Percentiles rank a stretch among this genome's conserved stretches.
phyloP scores from a whole-genome alignment of 2,888 invertebrate genomes.

The Plutella xylostella region DNA sequence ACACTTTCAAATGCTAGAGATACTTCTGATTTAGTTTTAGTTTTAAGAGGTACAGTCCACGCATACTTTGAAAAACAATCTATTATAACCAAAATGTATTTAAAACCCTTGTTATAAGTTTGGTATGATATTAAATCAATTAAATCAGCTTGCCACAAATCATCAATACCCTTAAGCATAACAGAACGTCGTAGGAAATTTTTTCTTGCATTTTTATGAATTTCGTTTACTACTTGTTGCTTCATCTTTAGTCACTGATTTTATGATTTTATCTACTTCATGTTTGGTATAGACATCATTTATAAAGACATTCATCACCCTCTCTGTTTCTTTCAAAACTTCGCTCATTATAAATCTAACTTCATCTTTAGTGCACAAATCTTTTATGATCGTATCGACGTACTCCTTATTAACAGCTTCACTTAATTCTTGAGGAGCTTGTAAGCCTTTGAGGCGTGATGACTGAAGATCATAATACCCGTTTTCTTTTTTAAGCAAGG shows the following conservation, averaged over 20 bases:
- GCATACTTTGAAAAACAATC: slow-evolving; percentile 39
- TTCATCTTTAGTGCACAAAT: background rate
- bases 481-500: background rate
- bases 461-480: background rate
- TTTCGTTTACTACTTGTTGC: slow-evolving; percentile 1
- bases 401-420: slow-evolving; percentile 1
- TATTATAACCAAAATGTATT: slow-evolving; percentile 24
- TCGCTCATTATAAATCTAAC: background rate
- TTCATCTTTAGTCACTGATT: background rate
- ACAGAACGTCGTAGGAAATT: too few relatives aligned
- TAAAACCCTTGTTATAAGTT: slow-evolving; percentile 12
- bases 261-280: background rate
- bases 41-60: slow-evolving; percentile 31
- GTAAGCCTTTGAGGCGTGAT: background rate
- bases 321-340: background rate
- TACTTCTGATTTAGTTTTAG: slow-evolving; percentile 8
- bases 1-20: background rate
- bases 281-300: background rate
- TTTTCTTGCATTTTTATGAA: too few relatives aligned
- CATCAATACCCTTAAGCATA: slow-evolving; percentile 33
- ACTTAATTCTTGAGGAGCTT: background rate
- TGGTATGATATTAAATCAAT: slow-evolving; percentile 21
- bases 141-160: slow-evolving; percentile 47
- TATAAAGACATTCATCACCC: background rate
- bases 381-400: background rate